phyloP scores from a whole-genome alignment of 2,113 vertebrate genomes.

The Mus musculus region DNA sequence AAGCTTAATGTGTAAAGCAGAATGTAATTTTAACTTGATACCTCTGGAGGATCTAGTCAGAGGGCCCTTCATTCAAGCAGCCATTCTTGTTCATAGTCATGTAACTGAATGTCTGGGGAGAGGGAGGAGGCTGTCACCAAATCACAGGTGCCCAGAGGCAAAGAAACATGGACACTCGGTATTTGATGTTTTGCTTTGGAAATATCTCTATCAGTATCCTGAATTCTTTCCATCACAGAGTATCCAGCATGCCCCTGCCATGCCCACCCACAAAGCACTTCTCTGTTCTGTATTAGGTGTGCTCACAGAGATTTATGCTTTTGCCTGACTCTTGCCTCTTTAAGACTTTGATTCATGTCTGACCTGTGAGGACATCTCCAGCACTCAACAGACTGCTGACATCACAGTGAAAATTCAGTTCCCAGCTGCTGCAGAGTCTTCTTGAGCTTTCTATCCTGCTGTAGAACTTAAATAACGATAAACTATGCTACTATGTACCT shows the following conservation, averaged over 20 bases:
- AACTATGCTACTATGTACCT: neutral
- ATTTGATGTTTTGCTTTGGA: constrained; percentile 1
- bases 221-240: neutral
- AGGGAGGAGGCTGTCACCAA: neutral
- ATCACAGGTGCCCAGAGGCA: neutral
- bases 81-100: neutral
- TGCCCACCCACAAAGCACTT: neutral
- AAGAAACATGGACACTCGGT: neutral
- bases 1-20: too few species aligned
- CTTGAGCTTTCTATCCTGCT: neutral
- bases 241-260: neutral
- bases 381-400: neutral
- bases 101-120: neutral
- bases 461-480: neutral
- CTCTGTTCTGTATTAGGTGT: neutral
- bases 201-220: neutral
- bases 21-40: neutral
- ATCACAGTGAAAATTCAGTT: neutral
- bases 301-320: neutral
- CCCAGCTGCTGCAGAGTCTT: neutral
- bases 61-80: neutral
- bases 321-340: neutral
- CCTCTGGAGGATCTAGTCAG: neutral
- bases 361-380: neutral
- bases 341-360: neutral